Conservation (phyloP, 2,888 invertebrate species). For the Zygaena filipendulae region DNA sequence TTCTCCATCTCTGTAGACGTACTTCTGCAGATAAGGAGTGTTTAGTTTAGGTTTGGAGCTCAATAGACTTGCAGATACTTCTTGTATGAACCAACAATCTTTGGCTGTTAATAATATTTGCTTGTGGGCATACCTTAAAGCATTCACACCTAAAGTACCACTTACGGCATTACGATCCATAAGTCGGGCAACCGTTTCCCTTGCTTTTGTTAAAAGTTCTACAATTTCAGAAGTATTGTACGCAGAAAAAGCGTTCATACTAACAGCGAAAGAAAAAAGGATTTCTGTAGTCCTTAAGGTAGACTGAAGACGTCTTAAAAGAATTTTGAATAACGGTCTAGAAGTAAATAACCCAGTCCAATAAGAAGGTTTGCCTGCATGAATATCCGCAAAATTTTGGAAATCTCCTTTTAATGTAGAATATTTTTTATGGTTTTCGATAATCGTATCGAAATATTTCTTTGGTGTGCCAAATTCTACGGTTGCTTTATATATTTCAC, state of each 20-base stretch:
- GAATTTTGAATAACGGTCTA: conserved; percentile 82
- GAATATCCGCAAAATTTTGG: conserved; percentile 93
- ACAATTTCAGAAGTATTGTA: conserved; percentile 61
- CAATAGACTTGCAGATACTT: conserved; percentile 50
- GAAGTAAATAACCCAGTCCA: conserved; percentile 97
- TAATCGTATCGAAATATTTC: conserved; percentile 84
- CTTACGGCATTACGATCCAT: conserved; percentile 98
- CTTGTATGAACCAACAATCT: conserved; percentile 53
- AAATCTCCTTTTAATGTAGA: conserved; percentile 92
- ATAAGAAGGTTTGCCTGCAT: conserved; percentile 86
- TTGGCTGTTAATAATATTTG: conserved; percentile 51
- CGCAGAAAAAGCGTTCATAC: conserved; percentile 69
- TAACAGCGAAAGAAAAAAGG: conserved; percentile 81
- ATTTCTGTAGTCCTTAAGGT: conserved; percentile 86
- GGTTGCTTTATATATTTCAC: conserved; percentile 76
- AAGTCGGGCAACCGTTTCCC: conserved; percentile 86
- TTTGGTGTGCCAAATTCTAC: conserved; percentile 88
- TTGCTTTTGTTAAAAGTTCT: conserved; percentile 62
- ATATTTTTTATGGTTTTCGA: conserved; percentile 64
- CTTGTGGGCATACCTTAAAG: conserved; percentile 87
- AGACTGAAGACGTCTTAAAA: conserved; percentile 84
- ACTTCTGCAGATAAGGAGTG: conserved; percentile 65
- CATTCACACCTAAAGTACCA: conserved; percentile 87
- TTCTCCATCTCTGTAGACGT: conserved; percentile 48
- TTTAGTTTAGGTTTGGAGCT: conserved; percentile 80